Percentiles rank a stretch among this genome's conserved stretches.
phyloP scores from a whole-genome alignment of 2,888 invertebrate genomes.

The Asteroscopus sphinx region DNA sequence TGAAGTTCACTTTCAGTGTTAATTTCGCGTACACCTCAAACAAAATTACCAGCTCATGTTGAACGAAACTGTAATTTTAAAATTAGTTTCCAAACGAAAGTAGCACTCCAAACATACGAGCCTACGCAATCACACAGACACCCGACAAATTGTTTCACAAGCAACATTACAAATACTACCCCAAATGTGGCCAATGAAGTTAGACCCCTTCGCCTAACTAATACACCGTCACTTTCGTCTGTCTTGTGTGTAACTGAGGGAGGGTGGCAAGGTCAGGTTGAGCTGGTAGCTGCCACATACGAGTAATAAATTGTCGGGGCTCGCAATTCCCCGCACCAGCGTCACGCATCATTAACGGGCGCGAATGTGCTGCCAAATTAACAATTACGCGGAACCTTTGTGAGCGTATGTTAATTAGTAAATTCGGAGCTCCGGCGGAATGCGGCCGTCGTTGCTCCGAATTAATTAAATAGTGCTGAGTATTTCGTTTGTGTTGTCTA shows the following conservation, averaged over 20 bases:
- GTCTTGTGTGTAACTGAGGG: slow-evolving; percentile 3
- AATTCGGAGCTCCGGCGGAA: slow-evolving; percentile 70
- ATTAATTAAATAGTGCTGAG: slow-evolving; percentile 60
- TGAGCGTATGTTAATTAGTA: slow-evolving; percentile 85
- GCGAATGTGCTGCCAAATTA: slow-evolving; percentile 86
- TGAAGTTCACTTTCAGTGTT: not conserved
- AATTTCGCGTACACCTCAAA: slow-evolving; percentile 19
- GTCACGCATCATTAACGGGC: slow-evolving; percentile 83
- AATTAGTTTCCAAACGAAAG: slow-evolving; percentile 62
- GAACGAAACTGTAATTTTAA: slow-evolving; percentile 53
- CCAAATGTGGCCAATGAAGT: slow-evolving; percentile 72
- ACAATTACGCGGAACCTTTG: slow-evolving; percentile 83
- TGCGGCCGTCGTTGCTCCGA: slow-evolving; percentile 48
- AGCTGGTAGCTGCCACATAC: slow-evolving; percentile 76
- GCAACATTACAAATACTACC: slow-evolving; percentile 76
- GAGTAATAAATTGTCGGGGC: slow-evolving; percentile 68
- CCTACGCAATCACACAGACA: slow-evolving; percentile 57
- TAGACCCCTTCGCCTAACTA: slow-evolving; percentile 45
- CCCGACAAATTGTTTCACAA: slow-evolving; percentile 80
- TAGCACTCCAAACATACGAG: slow-evolving; percentile 59
- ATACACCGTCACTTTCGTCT: not conserved
- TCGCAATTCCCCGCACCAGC: slow-evolving; percentile 62
- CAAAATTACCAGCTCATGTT: slow-evolving; percentile 47
- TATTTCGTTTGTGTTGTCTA: slow-evolving; percentile 31
- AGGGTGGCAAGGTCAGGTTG: slow-evolving; percentile 52